Conservation (phyloP, 2,113 vertebrate genomes). For the Kryptolebias marmoratus region DNA sequence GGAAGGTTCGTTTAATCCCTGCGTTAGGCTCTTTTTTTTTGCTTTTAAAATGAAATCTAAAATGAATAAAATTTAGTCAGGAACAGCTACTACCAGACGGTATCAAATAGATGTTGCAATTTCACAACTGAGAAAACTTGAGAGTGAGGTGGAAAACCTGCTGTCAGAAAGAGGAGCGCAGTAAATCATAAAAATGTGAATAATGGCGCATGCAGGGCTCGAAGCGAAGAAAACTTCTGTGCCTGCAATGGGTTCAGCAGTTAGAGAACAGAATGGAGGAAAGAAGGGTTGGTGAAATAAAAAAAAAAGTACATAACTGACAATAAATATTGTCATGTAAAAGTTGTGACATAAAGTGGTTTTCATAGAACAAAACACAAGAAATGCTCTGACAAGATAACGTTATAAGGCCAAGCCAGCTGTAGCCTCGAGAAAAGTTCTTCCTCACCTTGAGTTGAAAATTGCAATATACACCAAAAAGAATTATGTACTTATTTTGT, state of each 20-base stretch:
- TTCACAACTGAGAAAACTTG: constrained; percentile 14
- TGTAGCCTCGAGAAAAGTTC: too few species aligned
- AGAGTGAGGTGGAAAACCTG: constrained; percentile 22
- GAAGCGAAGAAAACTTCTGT: neutral
- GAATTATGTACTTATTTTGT: too few species aligned
- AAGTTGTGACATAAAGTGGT: neutral
- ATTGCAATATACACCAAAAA: too few species aligned
- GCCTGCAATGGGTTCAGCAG: neutral
- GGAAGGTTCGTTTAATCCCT: neutral
- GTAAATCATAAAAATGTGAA: constrained; percentile 25
- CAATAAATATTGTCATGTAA: neutral
- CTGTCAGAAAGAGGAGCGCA: neutral
- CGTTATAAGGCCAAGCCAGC: too few species aligned
- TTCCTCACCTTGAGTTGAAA: too few species aligned
- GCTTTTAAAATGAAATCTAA: neutral
- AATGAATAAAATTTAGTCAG: neutral
- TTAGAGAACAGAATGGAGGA: neutral
- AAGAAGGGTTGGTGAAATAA: too few species aligned
- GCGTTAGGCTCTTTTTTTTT: neutral
- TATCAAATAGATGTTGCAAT: neutral
- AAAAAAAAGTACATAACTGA: neutral
- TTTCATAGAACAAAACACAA: neutral
- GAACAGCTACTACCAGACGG: neutral
- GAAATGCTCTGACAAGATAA: neutral
- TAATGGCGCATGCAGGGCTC: constrained; percentile 20